Base-by-base conservation (phyloP, 92 coral and sea anemone genomes). In the Plumapathes pennacea region DNA sequence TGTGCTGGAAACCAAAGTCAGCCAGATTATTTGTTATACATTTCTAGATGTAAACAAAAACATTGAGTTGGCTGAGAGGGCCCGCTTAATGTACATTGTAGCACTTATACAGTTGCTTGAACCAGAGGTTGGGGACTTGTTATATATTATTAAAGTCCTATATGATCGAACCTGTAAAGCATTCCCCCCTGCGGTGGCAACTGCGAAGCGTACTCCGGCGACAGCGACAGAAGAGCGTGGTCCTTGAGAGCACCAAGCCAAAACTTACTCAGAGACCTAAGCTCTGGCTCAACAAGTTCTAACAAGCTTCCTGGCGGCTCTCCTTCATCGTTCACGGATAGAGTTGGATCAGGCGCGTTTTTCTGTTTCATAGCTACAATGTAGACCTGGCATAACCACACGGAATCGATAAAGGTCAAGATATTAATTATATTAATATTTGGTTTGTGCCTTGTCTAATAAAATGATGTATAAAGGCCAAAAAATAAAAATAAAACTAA, bases 221-320 rank as follows among this genome's bases (percentile, higher is more conserved):
- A 94, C 14, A 94, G 77, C 0, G 99, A 70, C 8, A 94, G 85
- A 29, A 88, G 82, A 31, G 96, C 99, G 58, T 88, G 96, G 76
- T 94, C 99, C 46, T 71, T 88, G n/a, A 94, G 70, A n/a, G 99
- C 99, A 17, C 99, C 99, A 3, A 94, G 83, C 99, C 99, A 94
- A 50, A 88, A 94, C 46, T 79, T 80, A 69, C 99, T 88, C 45
- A 94, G 86, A 24, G 81, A 76, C 60, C 83, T 85, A 11, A 94
- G 73, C 58, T 94, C 96, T 4, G 99, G 96, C 14, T 89, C 89
- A 7, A 94, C 99, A n/a, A 94, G 58, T 15, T 87, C 90, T 57
- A 94, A 58, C 10, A 94, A 72, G 31, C 95, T 82, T 28, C 96
- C 99, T 31, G 88, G 92, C 50, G 92, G 77, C 58, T 94, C 99